Base-by-base conservation (phyloP, 2,797 vertebrate species). In the Enteromius paludinosus region DNA sequence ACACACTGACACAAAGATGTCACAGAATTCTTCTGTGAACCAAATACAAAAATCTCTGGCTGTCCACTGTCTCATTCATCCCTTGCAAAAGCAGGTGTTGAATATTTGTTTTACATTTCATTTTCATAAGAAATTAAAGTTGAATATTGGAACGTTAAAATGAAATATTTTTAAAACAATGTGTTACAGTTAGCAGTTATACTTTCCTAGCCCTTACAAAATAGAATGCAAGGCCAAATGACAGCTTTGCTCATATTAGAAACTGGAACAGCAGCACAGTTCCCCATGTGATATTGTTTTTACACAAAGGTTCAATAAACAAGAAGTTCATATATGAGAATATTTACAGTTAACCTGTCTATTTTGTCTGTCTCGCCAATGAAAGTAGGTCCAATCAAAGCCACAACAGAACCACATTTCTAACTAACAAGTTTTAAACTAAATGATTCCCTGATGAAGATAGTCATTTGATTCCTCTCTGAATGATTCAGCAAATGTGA, bases 1-100 rank as follows among this genome's bases (percentile, higher is more conserved):
- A 80, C 52, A 64, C 11, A 30, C 25, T 33, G 78, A 80, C 78
- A 69, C 49, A 49, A 69, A 45, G 38, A 61, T 66, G 25, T 33
- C 25, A 77, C 18, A 80, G 14, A 73, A 38, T 25, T 18, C 10
- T 49, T n/a, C n/a, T 43, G 23, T 54, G 49, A 33, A 35, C 11
- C 2, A 52, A 78, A 9, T 35, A 49, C 17, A 81, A 64, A 73
- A 35, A 72, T 18, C 35, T 35, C 52, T 41, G 7, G 17, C 33
- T 28, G 23, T 70, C 20, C 45, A 78, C 12, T 1, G 7, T 49
- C 45, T 52, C 20, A 18, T n/a, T 30, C 28, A 33, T 52, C 28
- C 14, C 28, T 23, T 15, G 49, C 2, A 52, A 66, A 5, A 8
- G 20, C 25, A 62, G 25, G 28, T 49, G 15, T 28, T 47, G 14